Conservation (phyloP, 2,113 vertebrate species). For the Boleophthalmus pectinirostris region DNA sequence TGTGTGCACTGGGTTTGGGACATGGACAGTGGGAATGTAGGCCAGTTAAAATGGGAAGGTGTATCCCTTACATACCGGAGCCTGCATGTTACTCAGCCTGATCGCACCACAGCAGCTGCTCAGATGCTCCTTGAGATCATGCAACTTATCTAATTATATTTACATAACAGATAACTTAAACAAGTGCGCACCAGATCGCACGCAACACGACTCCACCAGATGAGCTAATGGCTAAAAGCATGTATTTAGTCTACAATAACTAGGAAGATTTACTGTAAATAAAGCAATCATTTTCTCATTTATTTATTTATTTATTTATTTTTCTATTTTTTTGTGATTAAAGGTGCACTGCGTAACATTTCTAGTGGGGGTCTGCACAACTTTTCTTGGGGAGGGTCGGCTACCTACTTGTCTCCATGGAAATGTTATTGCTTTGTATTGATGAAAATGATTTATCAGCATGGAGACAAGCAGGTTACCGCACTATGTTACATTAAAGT, state of each 20-base stretch:
- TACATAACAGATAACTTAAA: conserved; percentile 26
- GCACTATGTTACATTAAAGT: too few species aligned
- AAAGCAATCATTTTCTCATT: neutral
- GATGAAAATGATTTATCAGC: too few species aligned
- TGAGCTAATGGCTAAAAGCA: neutral
- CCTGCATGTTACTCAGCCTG: conserved; percentile 26
- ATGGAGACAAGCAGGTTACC: too few species aligned
- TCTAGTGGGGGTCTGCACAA: too few species aligned
- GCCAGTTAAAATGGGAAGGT: conserved; percentile 70
- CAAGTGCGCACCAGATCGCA: neutral
- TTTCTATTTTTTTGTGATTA: neutral
- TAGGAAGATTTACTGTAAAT: neutral
- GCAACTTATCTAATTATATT: conserved; percentile 14
- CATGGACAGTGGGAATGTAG: conserved; percentile 55
- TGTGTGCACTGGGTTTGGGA: conserved; percentile 10
- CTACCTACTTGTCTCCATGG: too few species aligned
- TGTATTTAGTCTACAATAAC: neutral
- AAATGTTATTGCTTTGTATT: too few species aligned
- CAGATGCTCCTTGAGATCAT: conserved; percentile 28
- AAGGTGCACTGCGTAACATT: too few species aligned
- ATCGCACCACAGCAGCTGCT: conserved; percentile 48
- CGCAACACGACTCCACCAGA: neutral
- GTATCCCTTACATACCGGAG: conserved; percentile 62
- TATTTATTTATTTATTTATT: too few species aligned
- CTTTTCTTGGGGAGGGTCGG: too few species aligned